Evolutionary conservation across 2,113 vertebrate species (phyloP).

Genomic region (Antennarius striatus): DNA sequence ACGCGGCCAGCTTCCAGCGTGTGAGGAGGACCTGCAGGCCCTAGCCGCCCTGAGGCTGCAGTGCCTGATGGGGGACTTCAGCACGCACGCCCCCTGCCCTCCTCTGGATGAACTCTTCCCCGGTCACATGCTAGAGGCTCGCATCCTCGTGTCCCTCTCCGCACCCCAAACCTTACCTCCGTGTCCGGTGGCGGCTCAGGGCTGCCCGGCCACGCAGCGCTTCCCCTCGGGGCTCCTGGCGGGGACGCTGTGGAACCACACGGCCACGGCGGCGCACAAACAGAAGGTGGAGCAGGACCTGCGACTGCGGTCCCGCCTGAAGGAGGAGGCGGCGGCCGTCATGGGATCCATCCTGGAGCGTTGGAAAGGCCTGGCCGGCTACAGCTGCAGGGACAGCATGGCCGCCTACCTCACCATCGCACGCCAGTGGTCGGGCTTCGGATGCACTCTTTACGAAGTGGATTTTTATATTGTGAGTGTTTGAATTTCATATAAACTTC

Average conservation of each 20-base stretch:
- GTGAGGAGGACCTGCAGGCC: constrained; percentile 87
- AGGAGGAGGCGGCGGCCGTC: constrained; percentile 82
- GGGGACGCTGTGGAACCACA: constrained; percentile 85
- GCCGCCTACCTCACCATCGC: constrained; percentile 88
- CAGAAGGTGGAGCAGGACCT: constrained; percentile 84
- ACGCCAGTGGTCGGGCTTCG: constrained; percentile 91
- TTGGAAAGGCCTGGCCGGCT: constrained; percentile 89
- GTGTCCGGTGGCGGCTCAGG: constrained; percentile 56
- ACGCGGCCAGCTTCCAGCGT: constrained; percentile 86
- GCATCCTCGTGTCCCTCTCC: constrained; percentile 74
- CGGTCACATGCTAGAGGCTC: constrained; percentile 73
- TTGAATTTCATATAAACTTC: not conserved
- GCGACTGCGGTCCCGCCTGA: constrained; percentile 78
- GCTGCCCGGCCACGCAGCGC: constrained; percentile 68
- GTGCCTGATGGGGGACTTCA: constrained; percentile 88
- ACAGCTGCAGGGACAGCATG: constrained; percentile 88
- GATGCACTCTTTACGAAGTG: constrained; percentile 92
- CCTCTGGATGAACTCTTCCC: constrained; percentile 88
- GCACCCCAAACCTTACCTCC: constrained; percentile 54
- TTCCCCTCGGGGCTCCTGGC: constrained; percentile 82
- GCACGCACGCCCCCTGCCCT: constrained; percentile 81
- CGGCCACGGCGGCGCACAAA: constrained; percentile 78
- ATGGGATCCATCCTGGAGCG: constrained; percentile 87
- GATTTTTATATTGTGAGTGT: constrained; percentile 89
- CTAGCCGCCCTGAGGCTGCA: constrained; percentile 90